Evolutionary conservation across 2,797 vertebrate genomes (phyloP), one percentile per base, ranked within the genome.

Genomic region (Oreochromis mossambicus): DNA sequence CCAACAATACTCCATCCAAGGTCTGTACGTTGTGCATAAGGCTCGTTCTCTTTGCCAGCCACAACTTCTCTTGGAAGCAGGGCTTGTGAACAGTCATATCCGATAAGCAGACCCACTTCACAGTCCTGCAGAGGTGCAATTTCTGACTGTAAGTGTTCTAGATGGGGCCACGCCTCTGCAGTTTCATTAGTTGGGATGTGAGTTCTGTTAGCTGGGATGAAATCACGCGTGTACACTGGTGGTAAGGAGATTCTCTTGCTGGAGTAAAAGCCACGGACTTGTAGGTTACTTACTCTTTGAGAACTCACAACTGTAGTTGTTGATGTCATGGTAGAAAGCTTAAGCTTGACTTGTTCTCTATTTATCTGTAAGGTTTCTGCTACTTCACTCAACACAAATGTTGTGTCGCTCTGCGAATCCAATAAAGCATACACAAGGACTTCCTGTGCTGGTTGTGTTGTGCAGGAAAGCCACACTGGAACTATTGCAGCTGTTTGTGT

Each of bases 161-260:
- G 51, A 54, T 54, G 51, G n/a, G 10, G 51, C 51, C 10, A 87
- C 8, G 8, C 52, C 4, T 73, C 61, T 8, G 78, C 81, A 19
- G 70, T 87, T 51, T 78, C 63, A 43, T 38, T 5, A 1, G 78
- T 61, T n/a, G 52, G 58, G 2, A 83, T 86, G 17, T 83, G 56
- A 83, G 17, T 12, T 70, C n/a, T 82, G 80, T 85, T 82, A n/a
- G 83, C 81, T 21, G 87, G 90, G 24, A 91, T 91, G 73, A 88
- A 90, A 3, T 88, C 84, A 2, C 12, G 6, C 2, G 55, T 85
- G 11, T 89, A 90, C 4, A 34, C 19, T 61, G 81, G 8, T 83
- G 86, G 81, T 50, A 91, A 12, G 5, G 55, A 14, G 4, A 89
- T 82, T 3, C 3, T 80, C 14, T 85, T 79, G 4, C 6, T 3